Evolutionary conservation across 2,888 invertebrate genomes (phyloP).

Genomic region (Apamea monoglypha): DNA sequence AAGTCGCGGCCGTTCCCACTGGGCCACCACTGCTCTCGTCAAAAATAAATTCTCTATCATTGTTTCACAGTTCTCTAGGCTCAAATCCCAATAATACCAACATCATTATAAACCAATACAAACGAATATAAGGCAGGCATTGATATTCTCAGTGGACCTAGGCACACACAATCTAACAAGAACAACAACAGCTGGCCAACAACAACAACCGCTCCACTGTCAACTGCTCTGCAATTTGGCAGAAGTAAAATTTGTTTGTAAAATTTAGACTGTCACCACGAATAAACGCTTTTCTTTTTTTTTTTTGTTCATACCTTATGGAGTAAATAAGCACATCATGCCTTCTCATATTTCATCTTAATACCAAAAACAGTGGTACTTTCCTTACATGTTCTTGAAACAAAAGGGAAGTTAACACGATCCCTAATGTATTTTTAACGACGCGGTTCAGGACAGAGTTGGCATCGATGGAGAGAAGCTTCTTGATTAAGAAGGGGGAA

Average conservation of each 20-base stretch:
- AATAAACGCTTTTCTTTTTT: too few species aligned
- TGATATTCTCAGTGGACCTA: slow-evolving; percentile 7
- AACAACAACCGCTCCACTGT: too few species aligned
- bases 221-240: too few species aligned
- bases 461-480: slow-evolving; percentile 1
- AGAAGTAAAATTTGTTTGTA: too few species aligned
- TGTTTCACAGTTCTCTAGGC: slow-evolving; percentile 14
- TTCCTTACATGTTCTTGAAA: slow-evolving; percentile 22
- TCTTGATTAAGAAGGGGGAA: not conserved
- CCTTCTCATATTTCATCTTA: not conserved
- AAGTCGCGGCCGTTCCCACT: too few species aligned
- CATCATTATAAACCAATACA: not conserved
- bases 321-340: not conserved
- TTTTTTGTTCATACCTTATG: too few species aligned
- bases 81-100: slow-evolving; percentile 10
- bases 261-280: too few species aligned
- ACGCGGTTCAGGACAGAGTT: slow-evolving; percentile 12
- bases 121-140: not conserved
- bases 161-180: not conserved
- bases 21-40: not conserved
- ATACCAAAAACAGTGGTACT: not conserved
- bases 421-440: slow-evolving; percentile 54
- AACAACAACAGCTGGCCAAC: too few species aligned
- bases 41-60: slow-evolving; percentile 3
- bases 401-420: slow-evolving; percentile 24